A percentile compares a stretch with the other conserved stretches of the same genome.
phyloP scores from a whole-genome alignment of 2,888 invertebrate species.

The Metopia argyrocephala region DNA sequence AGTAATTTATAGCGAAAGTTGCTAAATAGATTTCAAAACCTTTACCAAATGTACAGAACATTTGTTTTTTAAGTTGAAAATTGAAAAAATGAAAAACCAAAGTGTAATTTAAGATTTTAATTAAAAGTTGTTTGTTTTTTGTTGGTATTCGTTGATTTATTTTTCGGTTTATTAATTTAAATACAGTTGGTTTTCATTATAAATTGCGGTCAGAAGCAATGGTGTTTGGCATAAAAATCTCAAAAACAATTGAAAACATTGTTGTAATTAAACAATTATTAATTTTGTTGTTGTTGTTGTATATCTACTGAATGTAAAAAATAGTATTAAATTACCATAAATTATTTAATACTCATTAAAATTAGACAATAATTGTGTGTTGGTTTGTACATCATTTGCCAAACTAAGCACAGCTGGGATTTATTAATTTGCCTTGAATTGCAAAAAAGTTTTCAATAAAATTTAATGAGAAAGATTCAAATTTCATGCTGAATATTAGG shows the following conservation, averaged over 20 bases:
- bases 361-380: neutral
- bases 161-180: conserved; percentile 27
- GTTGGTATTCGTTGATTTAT: neutral
- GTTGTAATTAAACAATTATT: conserved; percentile 38
- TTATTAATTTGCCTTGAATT: conserved; percentile 29
- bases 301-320: conserved; percentile 11
- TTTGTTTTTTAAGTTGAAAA: too few species aligned
- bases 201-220: conserved; percentile 51
- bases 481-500: neutral
- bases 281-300: neutral
- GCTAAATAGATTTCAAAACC: too few species aligned
- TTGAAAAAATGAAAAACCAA: neutral
- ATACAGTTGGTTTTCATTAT: conserved; percentile 35
- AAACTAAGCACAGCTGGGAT: conserved; percentile 2
- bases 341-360: conserved; percentile 25
- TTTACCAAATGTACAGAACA: too few species aligned
- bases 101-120: conserved; percentile 37
- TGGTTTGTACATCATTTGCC: neutral
- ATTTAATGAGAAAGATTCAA: neutral
- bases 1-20: too few species aligned
- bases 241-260: conserved; percentile 26
- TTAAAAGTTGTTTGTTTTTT: neutral
- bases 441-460: neutral
- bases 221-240: conserved; percentile 18
- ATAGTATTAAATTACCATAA: conserved; percentile 59